These are phyloP conservation scores for Tychaedon coryphoeus DNA, from an alignment of 2,113 vertebrate genomes.

Conservation along the genomic window DNA sequence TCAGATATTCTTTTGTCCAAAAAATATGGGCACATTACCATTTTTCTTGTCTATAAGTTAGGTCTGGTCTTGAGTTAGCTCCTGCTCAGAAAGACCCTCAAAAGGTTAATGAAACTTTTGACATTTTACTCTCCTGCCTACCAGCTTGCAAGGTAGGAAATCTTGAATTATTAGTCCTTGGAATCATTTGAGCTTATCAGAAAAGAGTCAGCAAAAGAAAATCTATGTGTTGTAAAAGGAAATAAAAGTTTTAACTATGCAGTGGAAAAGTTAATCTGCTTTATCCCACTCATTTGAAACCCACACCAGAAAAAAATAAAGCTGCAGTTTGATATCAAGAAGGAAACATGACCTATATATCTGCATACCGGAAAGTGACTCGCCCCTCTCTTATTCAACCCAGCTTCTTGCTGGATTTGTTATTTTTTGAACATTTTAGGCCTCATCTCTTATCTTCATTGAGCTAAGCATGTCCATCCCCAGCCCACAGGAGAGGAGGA, in stretches of 20 bases:
- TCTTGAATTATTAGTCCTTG: neutral
- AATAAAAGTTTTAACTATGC: neutral
- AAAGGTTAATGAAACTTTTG: neutral
- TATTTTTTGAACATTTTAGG: neutral
- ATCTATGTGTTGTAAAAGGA: neutral
- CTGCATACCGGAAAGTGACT: neutral
- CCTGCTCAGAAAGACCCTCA: neutral
- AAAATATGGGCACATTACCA: neutral
- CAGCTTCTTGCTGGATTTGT: neutral
- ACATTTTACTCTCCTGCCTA: neutral
- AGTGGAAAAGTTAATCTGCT: neutral
- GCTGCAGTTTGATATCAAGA: neutral
- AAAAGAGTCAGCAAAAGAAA: neutral
- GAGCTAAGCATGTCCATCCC: neutral
- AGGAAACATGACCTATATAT: neutral
- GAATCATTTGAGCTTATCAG: neutral
- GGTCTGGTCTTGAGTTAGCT: neutral
- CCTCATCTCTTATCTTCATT: neutral
- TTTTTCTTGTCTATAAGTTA: neutral
- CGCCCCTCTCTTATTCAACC: neutral
- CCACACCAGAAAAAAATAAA: neutral
- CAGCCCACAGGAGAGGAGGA: neutral
- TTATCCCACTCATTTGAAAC: neutral
- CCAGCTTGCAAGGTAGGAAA: neutral
- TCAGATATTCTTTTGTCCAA: neutral